Evolutionary conservation across 2,113 vertebrate genomes (phyloP).

Genomic region (Enhydra lutris): DNA sequence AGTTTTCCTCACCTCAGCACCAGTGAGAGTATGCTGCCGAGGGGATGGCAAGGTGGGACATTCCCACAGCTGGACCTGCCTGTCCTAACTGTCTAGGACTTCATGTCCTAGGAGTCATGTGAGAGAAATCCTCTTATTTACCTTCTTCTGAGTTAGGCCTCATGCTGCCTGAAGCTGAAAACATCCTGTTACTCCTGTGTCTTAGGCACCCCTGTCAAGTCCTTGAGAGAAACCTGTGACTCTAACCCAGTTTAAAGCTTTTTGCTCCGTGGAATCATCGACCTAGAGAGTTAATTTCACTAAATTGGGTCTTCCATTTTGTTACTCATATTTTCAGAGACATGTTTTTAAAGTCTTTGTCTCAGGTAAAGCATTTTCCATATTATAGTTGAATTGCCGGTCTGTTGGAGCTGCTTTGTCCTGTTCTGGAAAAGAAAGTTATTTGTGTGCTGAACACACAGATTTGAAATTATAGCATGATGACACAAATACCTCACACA

Average conservation of each 20-base stretch:
- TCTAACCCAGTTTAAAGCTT: neutral
- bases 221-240: neutral
- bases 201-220: neutral
- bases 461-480: neutral
- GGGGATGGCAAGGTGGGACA: neutral
- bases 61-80: rapidly evolving
- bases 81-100: neutral
- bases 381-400: rapidly evolving
- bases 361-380: neutral
- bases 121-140: neutral
- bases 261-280: neutral
- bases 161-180: neutral
- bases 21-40: neutral
- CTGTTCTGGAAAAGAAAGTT: neutral
- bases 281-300: neutral
- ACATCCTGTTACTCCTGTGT: neutral
- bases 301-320: neutral
- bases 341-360: neutral
- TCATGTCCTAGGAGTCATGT: neutral
- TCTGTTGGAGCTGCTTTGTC: neutral
- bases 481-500: neutral
- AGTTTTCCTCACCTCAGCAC: neutral
- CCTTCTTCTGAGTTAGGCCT: neutral
- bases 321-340: neutral
- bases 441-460: neutral